Evolutionary conservation across 2,888 invertebrate genomes (phyloP), one percentile per base, ranked within the genome.

Genomic region (Oscheius myriophilus): DNA sequence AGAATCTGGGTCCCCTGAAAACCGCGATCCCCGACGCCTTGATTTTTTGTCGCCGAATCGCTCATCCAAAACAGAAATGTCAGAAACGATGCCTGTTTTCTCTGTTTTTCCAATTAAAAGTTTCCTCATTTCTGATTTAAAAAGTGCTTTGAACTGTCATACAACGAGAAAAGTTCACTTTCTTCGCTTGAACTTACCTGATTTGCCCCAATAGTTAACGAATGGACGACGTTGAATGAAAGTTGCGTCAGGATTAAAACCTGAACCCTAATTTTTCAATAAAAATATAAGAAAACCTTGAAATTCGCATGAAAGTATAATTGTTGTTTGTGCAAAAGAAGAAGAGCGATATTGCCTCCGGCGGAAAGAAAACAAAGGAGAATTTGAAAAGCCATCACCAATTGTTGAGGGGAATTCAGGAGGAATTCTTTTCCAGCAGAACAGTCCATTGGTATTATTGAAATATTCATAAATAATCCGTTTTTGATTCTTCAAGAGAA

Each of bases 291-390:
- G 43, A 18, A 9, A 9, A 61, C 61, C 33, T 61, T 61, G 12
- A 61, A 61, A 33, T 61, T 61, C n/a, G 23, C 12, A 33, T 61
- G 61, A 21, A 61, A 61, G 21, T 49, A 61, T 6, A 61, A 33
- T 6, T 61, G 49, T 61, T 39, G 14, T n/a, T 26, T 46, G 46
- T 46, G 49, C 12, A 33, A 16, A 7, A 25, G 9, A 16, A 61
- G 23, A 18, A 61, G 46, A n/a, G 26, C 16, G 7, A 46, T 11
- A 46, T 61, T 61, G 6, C 33, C 49, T n/a, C 46, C 33, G 18
- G 49, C 49, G 1, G 61, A 61, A 1, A 61, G 33, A 49, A 46
- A n/a, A 26, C 49, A 61, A 11, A 61, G 18, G 7, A 25, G 14
- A 18, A 61, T 16, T 61, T 61, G 61, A 46, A 61, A 18, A 26